These are phyloP conservation scores for Diarsia brunnea DNA, from an alignment of 2,888 invertebrate species.

Conservation along the genomic window DNA sequence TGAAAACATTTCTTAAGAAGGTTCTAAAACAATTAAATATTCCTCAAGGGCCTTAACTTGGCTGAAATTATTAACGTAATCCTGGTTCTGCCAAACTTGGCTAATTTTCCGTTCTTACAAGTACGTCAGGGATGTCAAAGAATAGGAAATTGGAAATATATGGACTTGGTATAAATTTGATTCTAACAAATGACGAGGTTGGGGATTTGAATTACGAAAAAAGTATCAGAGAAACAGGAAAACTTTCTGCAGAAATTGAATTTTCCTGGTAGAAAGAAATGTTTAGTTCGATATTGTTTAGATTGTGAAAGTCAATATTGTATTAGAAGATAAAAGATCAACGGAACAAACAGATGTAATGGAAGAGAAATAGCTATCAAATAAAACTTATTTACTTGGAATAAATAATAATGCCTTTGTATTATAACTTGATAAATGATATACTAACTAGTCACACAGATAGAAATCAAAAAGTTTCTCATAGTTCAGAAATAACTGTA, in stretches of 20 bases:
- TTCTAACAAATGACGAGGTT: constrained; percentile 31
- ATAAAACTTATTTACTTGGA: not conserved
- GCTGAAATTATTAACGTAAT: constrained; percentile 68
- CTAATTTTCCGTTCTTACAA: constrained; percentile 55
- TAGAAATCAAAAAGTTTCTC: not conserved
- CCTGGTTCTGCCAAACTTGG: constrained; percentile 58
- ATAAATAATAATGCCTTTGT: not conserved
- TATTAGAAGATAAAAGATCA: not conserved
- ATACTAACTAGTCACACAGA: not conserved
- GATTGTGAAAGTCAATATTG: constrained; percentile 13
- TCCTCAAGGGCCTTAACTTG: constrained; percentile 64
- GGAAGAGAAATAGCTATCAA: not conserved
- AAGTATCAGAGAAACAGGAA: constrained; percentile 27
- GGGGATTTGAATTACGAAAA: constrained; percentile 29
- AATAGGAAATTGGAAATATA: constrained; percentile 49
- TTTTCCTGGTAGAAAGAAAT: constrained; percentile 20
- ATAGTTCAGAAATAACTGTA: not conserved
- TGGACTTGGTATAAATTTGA: constrained; percentile 45
- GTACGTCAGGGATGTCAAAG: constrained; percentile 48
- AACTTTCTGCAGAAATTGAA: constrained; percentile 12
- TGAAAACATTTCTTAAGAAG: constrained; percentile 64
- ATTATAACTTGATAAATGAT: not conserved
- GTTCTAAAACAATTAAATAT: constrained; percentile 67
- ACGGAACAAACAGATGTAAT: constrained; percentile 10
- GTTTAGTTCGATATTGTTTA: constrained; percentile 8